Conservation (phyloP, 2,888 invertebrate genomes). For the Neoascia interrupta region DNA sequence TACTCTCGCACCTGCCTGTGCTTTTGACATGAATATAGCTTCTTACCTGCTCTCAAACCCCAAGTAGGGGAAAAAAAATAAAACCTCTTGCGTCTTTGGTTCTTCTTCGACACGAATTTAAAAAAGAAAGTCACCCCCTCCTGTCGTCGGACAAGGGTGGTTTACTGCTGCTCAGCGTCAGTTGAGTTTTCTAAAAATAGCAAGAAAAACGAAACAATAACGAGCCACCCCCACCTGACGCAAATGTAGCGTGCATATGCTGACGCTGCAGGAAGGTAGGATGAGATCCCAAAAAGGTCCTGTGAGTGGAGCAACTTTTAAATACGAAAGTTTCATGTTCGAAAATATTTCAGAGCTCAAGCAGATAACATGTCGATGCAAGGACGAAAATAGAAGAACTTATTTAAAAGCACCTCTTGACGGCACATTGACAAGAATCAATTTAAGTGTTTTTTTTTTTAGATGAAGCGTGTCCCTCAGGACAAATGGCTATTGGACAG, state of each 20-base stretch:
- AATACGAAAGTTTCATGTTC: constrained; percentile 10
- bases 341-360: not conserved
- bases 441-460: constrained; percentile 37
- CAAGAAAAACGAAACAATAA: not conserved
- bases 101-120: constrained; percentile 5
- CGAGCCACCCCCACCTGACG: too few relatives aligned
- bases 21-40: constrained; percentile 42
- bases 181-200: not conserved
- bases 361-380: too few relatives aligned
- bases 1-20: not conserved
- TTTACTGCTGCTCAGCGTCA: not conserved
- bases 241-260: constrained; percentile 20
- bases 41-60: not conserved
- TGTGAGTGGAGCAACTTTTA: not conserved
- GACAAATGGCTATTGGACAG: too few relatives aligned
- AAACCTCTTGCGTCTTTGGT: constrained; percentile 23
- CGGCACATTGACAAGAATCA: constrained; percentile 46
- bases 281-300: not conserved
- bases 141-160: not conserved
- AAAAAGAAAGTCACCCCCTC: not conserved
- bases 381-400: too few relatives aligned
- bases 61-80: not conserved
- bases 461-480: not conserved
- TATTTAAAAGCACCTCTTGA: too few relatives aligned
- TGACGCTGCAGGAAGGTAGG: constrained; percentile 8